Evolutionary conservation across 92 coral and sea anemone species (phyloP).

Genomic region (Parazoanthus swiftii): DNA sequence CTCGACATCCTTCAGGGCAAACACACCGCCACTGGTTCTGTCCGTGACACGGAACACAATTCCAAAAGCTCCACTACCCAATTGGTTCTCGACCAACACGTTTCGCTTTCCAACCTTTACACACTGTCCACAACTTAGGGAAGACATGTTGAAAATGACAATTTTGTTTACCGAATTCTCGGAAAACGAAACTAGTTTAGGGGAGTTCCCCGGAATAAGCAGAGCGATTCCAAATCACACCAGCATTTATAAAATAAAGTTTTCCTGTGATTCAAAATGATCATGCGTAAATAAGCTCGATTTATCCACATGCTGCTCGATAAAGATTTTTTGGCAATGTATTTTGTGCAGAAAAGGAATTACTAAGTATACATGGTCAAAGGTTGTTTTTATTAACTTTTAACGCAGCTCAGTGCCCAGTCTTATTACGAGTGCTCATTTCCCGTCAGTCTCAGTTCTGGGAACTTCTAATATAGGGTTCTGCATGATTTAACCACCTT

Average conservation of each 20-base stretch:
- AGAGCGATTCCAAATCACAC: background rate
- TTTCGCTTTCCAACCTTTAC: slow-evolving; percentile 49
- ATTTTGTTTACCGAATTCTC: background rate
- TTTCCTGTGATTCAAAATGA: background rate
- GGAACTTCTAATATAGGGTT: no score
- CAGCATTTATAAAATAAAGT: background rate
- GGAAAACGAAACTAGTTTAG: background rate
- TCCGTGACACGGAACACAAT: slow-evolving; percentile 60
- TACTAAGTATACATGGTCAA: no score
- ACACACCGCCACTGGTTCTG: slow-evolving; percentile 25
- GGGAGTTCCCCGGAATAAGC: slow-evolving; percentile 24
- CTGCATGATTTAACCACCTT: no score
- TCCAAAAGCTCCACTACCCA: slow-evolving; percentile 77
- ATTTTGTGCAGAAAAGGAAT: no score
- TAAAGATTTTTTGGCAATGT: no score
- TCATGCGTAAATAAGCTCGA: no score
- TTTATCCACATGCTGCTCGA: no score
- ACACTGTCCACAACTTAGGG: slow-evolving; percentile 32
- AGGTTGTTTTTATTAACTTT: no score
- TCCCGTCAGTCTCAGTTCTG: no score
- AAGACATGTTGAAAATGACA: background rate
- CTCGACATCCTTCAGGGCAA: slow-evolving; percentile 66
- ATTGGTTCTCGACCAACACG: slow-evolving; percentile 38
- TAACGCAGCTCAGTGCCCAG: no score
- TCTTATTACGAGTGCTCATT: no score